phyloP scores from a whole-genome alignment of 2,113 vertebrate genomes.

The Channa maculata region DNA sequence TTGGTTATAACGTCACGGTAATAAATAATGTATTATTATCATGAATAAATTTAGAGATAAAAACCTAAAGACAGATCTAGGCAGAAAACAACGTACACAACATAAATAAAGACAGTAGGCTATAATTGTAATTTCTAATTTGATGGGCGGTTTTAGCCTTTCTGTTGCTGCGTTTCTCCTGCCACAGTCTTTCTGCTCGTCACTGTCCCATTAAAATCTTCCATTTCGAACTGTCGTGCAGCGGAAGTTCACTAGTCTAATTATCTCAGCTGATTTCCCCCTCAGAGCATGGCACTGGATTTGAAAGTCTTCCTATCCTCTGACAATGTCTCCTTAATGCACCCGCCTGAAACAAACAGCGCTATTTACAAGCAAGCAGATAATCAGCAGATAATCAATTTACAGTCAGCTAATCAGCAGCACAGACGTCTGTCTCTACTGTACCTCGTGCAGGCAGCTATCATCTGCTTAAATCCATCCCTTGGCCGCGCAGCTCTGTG shows the following conservation, averaged over 20 bases:
- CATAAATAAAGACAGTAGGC: too few relatives aligned
- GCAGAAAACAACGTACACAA: too few relatives aligned
- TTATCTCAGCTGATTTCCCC: not conserved
- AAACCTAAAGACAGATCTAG: too few relatives aligned
- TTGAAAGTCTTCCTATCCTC: not conserved
- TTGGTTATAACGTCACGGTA: too few relatives aligned
- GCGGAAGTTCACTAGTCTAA: not conserved
- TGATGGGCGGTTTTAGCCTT: too few relatives aligned
- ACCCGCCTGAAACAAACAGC: not conserved
- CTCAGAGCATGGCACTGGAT: not conserved
- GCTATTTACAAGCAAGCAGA: conserved; percentile 25
- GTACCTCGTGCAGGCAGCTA: conserved; percentile 77
- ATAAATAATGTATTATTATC: too few relatives aligned
- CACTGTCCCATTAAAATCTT: conserved; percentile 5
- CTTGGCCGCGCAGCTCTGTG: conserved; percentile 44
- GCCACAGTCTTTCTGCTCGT: not conserved
- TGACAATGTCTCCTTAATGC: not conserved
- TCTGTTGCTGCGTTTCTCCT: too few relatives aligned
- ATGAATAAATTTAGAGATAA: too few relatives aligned
- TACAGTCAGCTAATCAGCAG: not conserved
- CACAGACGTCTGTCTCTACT: conserved; percentile 14
- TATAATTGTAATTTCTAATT: too few relatives aligned
- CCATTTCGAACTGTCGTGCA: not conserved
- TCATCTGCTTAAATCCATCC: conserved; percentile 79
- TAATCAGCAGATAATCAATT: conserved; percentile 28